These are phyloP conservation scores for Temnothorax unifasciatus DNA, from an alignment of 2,888 invertebrate genomes.

Conservation along the genomic window DNA sequence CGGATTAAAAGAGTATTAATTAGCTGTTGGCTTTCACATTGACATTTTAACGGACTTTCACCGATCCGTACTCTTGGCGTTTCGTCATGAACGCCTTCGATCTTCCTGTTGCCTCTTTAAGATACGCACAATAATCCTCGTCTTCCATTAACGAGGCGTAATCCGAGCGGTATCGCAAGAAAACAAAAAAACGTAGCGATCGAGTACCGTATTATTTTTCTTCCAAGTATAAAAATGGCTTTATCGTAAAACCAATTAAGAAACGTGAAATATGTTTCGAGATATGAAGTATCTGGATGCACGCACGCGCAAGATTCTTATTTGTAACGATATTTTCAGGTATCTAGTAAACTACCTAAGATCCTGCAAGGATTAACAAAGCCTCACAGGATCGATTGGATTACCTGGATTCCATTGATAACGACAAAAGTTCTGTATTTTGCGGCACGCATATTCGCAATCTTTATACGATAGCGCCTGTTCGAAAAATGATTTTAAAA, in stretches of 20 bases:
- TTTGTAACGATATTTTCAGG: constrained; percentile 11
- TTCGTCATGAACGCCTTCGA: constrained; percentile 21
- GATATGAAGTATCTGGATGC: neutral
- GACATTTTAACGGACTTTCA: constrained; percentile 66
- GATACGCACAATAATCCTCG: constrained; percentile 23
- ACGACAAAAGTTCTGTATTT: constrained; percentile 1
- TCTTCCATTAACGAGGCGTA: constrained; percentile 24
- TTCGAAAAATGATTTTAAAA: neutral
- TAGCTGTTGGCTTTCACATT: constrained; percentile 70
- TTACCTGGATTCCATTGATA: neutral
- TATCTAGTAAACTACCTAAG: neutral
- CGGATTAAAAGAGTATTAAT: constrained; percentile 68
- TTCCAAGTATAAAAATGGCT: neutral
- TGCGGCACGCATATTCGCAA: neutral
- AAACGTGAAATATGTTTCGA: constrained; percentile 17
- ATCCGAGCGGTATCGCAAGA: neutral
- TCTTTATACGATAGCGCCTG: neutral
- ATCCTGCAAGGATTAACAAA: neutral
- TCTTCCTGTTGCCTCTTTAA: constrained; percentile 36
- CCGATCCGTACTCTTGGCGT: constrained; percentile 40
- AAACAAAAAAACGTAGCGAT: neutral
- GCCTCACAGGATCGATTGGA: neutral
- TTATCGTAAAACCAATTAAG: constrained; percentile 20
- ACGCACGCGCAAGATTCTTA: neutral
- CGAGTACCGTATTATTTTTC: neutral